Percentiles rank a stretch among this genome's conserved stretches.
Conservation (phyloP, 1,140 invertebrate genomes). For the Camponotus pennsylvanicus region DNA sequence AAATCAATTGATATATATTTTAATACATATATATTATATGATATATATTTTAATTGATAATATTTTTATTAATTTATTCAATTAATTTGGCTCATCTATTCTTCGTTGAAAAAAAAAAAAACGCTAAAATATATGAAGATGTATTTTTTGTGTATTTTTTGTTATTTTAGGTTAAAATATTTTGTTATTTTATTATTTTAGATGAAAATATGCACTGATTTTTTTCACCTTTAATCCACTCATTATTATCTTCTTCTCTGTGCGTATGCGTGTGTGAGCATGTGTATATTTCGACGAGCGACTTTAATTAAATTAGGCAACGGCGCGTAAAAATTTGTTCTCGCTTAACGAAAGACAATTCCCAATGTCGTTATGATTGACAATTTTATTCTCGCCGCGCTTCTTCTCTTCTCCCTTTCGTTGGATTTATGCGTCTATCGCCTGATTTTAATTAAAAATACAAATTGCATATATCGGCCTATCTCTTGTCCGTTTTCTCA, state of each 20-base stretch:
- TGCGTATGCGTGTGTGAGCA: neutral
- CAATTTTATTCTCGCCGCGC: slow-evolving; percentile 45
- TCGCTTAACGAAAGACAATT: slow-evolving; percentile 46
- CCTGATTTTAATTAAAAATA: slow-evolving; percentile 62
- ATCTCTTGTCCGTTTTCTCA: slow-evolving; percentile 8
- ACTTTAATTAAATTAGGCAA: slow-evolving; percentile 53
- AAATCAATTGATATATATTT: neutral
- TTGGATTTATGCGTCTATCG: slow-evolving; percentile 31
- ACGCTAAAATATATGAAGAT: neutral
- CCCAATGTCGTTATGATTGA: slow-evolving; percentile 35
- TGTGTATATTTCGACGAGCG: neutral
- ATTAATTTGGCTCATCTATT: neutral
- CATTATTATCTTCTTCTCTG: neutral
- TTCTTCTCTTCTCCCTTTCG: neutral
- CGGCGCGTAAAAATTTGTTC: slow-evolving; percentile 49
- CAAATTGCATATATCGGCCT: slow-evolving; percentile 45
- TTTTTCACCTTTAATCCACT: slow-evolving; percentile 7
- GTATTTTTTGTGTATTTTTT: neutral
- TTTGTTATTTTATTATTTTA: neutral
- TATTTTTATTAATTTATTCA: neutral
- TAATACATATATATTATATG: too few species aligned
- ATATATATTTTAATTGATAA: too few species aligned
- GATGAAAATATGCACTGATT: neutral
- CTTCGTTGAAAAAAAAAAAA: neutral
- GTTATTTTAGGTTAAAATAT: too few species aligned